phyloP scores from a whole-genome alignment of 2,888 invertebrate species.

The Noctua comes region DNA sequence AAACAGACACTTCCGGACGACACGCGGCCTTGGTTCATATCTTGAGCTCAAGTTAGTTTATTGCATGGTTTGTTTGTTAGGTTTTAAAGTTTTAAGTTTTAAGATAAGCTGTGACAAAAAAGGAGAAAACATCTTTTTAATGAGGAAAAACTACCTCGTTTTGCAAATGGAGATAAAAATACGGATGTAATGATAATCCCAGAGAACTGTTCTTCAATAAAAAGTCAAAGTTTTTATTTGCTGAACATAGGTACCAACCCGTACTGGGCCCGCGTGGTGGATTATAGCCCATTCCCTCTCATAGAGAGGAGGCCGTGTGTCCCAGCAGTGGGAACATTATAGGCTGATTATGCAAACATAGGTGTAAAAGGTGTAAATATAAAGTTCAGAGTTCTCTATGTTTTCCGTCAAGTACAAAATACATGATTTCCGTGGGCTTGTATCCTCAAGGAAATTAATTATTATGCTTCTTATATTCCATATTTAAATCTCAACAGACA shows the following conservation, averaged over 20 bases:
- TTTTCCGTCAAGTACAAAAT: too few relatives aligned
- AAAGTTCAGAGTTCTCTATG: too few relatives aligned
- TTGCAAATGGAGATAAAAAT: background rate
- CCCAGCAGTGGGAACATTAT: too few relatives aligned
- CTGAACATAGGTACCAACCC: too few relatives aligned
- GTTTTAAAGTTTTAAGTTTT: constrained; percentile 11
- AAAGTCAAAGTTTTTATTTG: too few relatives aligned
- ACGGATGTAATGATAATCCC: background rate
- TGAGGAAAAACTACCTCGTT: background rate
- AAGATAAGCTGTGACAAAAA: constrained; percentile 41
- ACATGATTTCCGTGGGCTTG: background rate
- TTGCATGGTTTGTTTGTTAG: constrained; percentile 20
- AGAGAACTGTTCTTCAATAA: background rate
- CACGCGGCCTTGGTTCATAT: constrained; percentile 63
- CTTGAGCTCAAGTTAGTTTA: constrained; percentile 48
- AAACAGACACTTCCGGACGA: constrained; percentile 54
- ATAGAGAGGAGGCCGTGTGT: too few relatives aligned
- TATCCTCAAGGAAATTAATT: background rate
- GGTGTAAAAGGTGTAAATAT: too few relatives aligned
- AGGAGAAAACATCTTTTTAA: constrained; percentile 6
- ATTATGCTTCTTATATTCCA: background rate
- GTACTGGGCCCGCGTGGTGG: too few relatives aligned
- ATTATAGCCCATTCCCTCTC: too few relatives aligned
- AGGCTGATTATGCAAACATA: too few relatives aligned
- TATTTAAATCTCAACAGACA: too few relatives aligned